Evolutionary conservation across 2,888 invertebrate genomes (phyloP).

Genomic region (Thalpophila matura): DNA sequence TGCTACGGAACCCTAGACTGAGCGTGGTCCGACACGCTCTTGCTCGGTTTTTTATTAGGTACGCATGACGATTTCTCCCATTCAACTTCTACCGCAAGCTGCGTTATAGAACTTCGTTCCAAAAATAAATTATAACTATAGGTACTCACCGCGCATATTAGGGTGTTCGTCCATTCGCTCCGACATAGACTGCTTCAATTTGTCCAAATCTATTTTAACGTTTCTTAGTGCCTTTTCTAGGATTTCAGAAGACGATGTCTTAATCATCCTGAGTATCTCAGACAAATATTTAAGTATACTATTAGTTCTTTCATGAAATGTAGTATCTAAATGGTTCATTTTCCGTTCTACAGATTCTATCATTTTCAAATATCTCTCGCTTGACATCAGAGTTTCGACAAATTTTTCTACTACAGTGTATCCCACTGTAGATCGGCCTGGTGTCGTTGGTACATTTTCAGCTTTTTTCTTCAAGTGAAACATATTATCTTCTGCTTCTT

Average conservation of each 20-base stretch:
- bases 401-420: conserved; percentile 82
- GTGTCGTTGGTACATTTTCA: conserved; percentile 57
- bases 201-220: conserved; percentile 48
- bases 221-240: conserved; percentile 28
- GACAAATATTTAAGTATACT: conserved; percentile 78
- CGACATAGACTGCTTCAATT: conserved; percentile 56
- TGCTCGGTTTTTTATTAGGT: no score
- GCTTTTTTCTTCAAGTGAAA: conserved; percentile 27
- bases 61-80: no score
- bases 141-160: conserved; percentile 73
- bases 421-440: conserved; percentile 53
- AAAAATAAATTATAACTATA: not conserved
- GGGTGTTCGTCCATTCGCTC: conserved; percentile 61
- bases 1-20: no score
- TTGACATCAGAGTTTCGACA: conserved; percentile 80
- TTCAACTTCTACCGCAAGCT: no score
- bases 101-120: no score
- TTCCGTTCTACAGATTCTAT: conserved; percentile 80
- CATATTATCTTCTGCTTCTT: conserved; percentile 19
- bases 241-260: conserved; percentile 34
- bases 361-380: conserved; percentile 81
- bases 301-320: conserved; percentile 77
- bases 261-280: conserved; percentile 71
- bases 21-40: no score
- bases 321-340: conserved; percentile 76